phyloP scores from a whole-genome alignment of 2,797 vertebrate species.

The Xenentodon cancila region DNA sequence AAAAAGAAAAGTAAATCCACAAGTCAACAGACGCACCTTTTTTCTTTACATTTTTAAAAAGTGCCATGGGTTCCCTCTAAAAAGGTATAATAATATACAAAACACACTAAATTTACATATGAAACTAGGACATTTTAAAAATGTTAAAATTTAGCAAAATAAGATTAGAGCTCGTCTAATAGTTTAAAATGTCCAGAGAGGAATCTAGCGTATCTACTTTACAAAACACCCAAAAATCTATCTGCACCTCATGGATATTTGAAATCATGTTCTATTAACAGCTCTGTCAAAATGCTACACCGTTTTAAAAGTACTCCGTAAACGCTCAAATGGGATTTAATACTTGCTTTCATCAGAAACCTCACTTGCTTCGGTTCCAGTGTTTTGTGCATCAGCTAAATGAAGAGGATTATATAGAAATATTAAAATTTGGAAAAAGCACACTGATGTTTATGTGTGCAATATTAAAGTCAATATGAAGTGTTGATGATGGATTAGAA shows the following conservation, averaged over 20 bases:
- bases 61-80: constrained; percentile 33
- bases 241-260: not conserved
- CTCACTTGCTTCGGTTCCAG: constrained; percentile 70
- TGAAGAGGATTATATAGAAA: constrained; percentile 12
- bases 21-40: constrained; percentile 30
- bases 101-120: too few relatives aligned
- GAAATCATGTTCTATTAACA: not conserved
- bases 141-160: too few relatives aligned
- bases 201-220: too few relatives aligned
- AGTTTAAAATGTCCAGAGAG: too few relatives aligned
- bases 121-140: too few relatives aligned
- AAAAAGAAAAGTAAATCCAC: constrained; percentile 34
- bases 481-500: constrained; percentile 16
- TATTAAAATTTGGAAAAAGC: too few relatives aligned
- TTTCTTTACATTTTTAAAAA: constrained; percentile 41
- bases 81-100: not conserved
- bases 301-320: constrained; percentile 33
- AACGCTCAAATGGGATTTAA: constrained; percentile 29
- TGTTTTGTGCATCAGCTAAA: constrained; percentile 73
- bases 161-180: too few relatives aligned
- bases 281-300: constrained; percentile 36
- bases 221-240: too few relatives aligned
- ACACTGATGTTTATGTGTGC: too few relatives aligned
- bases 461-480: not conserved
- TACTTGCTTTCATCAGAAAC: constrained; percentile 84